A percentile compares a stretch with the other conserved stretches of the same genome.
phyloP scores from a whole-genome alignment of 2,888 invertebrate genomes.

The Vanessa cardui region DNA sequence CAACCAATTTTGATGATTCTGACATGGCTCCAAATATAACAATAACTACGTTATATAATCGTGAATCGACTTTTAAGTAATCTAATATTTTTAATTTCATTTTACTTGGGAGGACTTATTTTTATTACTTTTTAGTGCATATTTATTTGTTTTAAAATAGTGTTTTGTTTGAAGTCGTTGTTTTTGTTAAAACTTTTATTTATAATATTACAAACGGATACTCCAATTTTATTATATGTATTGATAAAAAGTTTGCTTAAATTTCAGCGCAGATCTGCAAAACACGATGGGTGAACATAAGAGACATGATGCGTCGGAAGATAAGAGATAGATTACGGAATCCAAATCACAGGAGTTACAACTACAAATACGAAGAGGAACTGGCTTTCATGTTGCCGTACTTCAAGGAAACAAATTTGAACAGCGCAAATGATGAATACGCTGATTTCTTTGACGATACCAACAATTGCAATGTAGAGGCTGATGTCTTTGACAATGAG shows the following conservation, averaged over 20 bases:
- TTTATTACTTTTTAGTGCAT: no score
- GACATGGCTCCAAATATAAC: no score
- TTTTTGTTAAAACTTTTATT: no score
- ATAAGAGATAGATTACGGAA: slow-evolving; percentile 59
- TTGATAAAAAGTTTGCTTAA: background rate
- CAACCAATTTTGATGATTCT: no score
- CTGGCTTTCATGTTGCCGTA: slow-evolving; percentile 65
- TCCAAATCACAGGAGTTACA: slow-evolving; percentile 55
- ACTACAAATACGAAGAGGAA: slow-evolving; percentile 72
- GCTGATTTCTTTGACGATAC: slow-evolving; percentile 55
- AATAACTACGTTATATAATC: no score
- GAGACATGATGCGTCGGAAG: slow-evolving; percentile 72
- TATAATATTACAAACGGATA: no score
- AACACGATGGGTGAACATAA: slow-evolving; percentile 70
- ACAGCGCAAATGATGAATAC: slow-evolving; percentile 50
- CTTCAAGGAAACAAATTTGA: slow-evolving; percentile 53
- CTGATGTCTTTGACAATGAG: slow-evolving; percentile 53
- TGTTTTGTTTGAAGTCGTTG: no score
- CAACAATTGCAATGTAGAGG: slow-evolving; percentile 51
- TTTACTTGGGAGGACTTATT: no score
- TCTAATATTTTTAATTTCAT: no score
- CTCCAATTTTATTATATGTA: no score
- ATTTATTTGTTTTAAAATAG: no score
- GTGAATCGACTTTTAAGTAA: no score
- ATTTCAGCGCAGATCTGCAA: slow-evolving; percentile 66